Evolutionary conservation across 2,113 vertebrate genomes (phyloP).

Genomic region (Ranitomeya variabilis): DNA sequence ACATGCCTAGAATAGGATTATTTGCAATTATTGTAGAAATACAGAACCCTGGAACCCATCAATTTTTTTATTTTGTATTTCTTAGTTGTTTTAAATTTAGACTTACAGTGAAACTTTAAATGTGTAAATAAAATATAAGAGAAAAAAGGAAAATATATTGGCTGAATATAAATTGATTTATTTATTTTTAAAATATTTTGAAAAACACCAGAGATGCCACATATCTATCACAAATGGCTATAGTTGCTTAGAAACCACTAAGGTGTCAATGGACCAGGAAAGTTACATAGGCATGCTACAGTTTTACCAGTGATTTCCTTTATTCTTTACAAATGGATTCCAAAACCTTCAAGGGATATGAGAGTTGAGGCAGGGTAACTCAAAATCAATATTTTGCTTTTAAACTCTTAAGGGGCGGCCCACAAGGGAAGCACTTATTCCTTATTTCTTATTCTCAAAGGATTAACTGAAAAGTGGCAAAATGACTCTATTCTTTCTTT

Average conservation of each 20-base stretch:
- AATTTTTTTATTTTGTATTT: conserved; percentile 60
- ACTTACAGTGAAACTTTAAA: neutral
- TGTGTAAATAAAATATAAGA: neutral
- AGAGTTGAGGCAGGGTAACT: conserved; percentile 84
- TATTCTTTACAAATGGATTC: conserved; percentile 76
- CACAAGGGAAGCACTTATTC: conserved; percentile 81
- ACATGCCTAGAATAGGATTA: neutral
- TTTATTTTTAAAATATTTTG: conserved; percentile 72
- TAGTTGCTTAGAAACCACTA: conserved; percentile 75
- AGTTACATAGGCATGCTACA: conserved; percentile 73
- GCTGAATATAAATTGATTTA: neutral
- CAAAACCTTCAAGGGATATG: conserved; percentile 80
- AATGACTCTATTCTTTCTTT: conserved; percentile 63
- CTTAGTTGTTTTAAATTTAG: conserved; percentile 44
- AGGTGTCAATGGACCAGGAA: conserved; percentile 82
- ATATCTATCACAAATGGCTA: conserved; percentile 86
- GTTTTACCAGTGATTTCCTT: conserved; percentile 73
- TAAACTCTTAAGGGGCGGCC: conserved; percentile 83
- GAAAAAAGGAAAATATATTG: neutral
- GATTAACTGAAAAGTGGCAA: conserved; percentile 76
- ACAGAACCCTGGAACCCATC: neutral
- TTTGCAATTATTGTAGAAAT: neutral
- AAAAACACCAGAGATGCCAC: conserved; percentile 69
- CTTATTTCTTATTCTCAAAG: conserved; percentile 78
- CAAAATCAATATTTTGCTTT: conserved; percentile 94